A percentile compares a stretch with the other conserved stretches of the same genome.
These are phyloP conservation scores for Lithophane leautieri DNA, from an alignment of 2,888 invertebrate species.

Conservation along the genomic window DNA sequence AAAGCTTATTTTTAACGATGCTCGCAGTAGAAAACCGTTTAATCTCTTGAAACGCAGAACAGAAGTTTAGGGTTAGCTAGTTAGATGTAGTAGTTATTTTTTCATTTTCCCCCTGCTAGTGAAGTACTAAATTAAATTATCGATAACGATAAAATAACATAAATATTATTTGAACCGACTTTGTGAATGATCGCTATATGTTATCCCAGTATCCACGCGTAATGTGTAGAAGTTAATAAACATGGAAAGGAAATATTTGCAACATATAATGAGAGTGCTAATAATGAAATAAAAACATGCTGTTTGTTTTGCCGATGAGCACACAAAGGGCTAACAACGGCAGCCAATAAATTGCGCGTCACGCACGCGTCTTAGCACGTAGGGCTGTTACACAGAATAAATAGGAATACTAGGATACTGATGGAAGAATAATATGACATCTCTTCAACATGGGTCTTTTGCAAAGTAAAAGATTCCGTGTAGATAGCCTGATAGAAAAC, in stretches of 20 bases:
- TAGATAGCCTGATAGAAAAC: neutral
- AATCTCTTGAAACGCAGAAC: neutral
- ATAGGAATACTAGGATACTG: neutral
- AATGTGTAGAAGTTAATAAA: constrained; percentile 48
- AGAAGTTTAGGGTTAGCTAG: neutral
- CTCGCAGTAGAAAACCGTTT: neutral
- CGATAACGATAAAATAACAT: neutral
- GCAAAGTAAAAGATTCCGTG: neutral
- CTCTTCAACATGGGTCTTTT: too few relatives aligned
- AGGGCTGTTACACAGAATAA: constrained; percentile 48
- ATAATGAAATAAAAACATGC: constrained; percentile 80
- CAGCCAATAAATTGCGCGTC: constrained; percentile 66
- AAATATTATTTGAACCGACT: neutral
- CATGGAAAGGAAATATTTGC: constrained; percentile 53
- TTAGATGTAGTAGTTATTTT: neutral
- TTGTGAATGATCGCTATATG: neutral
- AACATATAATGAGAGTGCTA: constrained; percentile 52
- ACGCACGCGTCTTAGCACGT: constrained; percentile 56
- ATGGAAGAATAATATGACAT: neutral
- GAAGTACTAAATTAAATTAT: neutral
- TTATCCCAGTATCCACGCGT: neutral
- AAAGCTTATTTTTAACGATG: neutral
- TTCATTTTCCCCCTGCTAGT: neutral
- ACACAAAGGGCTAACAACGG: constrained; percentile 67
- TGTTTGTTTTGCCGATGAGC: constrained; percentile 74